Evolutionary conservation across 2,888 invertebrate genomes (phyloP), one percentile per base, ranked within the genome.

Genomic region (Meiosimyza platycephala): DNA sequence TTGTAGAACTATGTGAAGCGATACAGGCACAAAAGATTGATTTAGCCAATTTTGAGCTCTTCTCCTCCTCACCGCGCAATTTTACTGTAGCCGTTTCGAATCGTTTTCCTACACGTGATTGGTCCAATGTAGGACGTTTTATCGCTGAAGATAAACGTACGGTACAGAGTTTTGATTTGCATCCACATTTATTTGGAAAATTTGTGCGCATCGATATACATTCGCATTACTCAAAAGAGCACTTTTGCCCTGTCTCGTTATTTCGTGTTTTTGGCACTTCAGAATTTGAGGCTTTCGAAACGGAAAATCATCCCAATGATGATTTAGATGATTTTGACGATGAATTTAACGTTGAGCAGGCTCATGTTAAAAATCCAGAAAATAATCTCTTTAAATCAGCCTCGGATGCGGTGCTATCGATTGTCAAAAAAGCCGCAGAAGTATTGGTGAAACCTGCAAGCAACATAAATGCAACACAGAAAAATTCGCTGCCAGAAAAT

Each of bases 1-100:
- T 98, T 47, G 94, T 99, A 3, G 99, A 99, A 88, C 90, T 99
- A 2, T 99, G 99, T 88, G 99, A 99, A 85, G 95, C 98, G 5
- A 94, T 99, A 75, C 98, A 98, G 88, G 95, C 97, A 5, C 95
- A 95, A 85, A 94, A 94, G 88, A 93, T 99, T 76, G 98, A 99
- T 82, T 89, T 99, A 79, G 99, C 98, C 4, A 99, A 99, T 87
- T 96, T 97, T 85, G 99, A 99, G 88, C 89, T 99, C 74, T 99
- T 99, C 88, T 98, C 99, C 9, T 99, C 98, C 0, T 95, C 95
- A 40, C 98, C 98, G 15, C 95, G 95, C 86, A 95, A 96, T 76
- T 94, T 99, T 85, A 92, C 93, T 16, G 93, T 97, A 9, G 94
- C 90, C 78, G 93, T 95, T 71, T 95, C 95, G 82, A 97, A 97